Conservation (phyloP, 2,797 vertebrate species). For the Gila robusta region DNA sequence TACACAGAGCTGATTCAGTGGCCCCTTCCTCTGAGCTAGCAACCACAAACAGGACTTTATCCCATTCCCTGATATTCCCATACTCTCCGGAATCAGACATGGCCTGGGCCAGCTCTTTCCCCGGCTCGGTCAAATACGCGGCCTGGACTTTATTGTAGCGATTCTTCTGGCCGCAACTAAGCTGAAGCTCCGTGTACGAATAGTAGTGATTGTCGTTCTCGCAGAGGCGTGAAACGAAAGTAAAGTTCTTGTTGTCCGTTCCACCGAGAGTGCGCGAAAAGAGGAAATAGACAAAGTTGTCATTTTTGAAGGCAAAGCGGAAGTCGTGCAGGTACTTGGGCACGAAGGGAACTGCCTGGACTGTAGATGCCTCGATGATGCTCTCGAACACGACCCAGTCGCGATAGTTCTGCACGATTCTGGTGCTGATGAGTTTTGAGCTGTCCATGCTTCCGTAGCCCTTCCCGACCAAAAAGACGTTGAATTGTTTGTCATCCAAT, state of each 20-base stretch:
- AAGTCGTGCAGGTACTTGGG: constrained; percentile 89
- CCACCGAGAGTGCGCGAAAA: constrained; percentile 89
- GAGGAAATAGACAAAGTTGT: constrained; percentile 89
- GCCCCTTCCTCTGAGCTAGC: constrained; percentile 72
- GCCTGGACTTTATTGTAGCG: constrained; percentile 80
- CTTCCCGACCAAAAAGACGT: constrained; percentile 92
- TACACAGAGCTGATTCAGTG: constrained; percentile 86
- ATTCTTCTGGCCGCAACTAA: constrained; percentile 80
- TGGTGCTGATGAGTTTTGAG: constrained; percentile 93
- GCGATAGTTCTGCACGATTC: constrained; percentile 85
- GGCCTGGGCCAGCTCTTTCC: constrained; percentile 75
- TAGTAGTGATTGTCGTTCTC: constrained; percentile 88
- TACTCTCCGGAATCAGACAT: constrained; percentile 67
- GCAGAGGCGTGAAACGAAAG: constrained; percentile 90
- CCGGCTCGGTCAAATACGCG: constrained; percentile 76
- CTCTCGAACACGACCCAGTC: constrained; percentile 92
- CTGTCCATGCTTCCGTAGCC: constrained; percentile 91
- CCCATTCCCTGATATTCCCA: constrained; percentile 67
- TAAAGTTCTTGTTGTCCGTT: constrained; percentile 84
- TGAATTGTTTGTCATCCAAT: constrained; percentile 50
- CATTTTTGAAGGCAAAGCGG: constrained; percentile 88
- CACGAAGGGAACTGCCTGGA: constrained; percentile 88
- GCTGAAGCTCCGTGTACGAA: constrained; percentile 93
- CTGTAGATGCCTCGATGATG: constrained; percentile 88
- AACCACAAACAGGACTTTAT: constrained; percentile 81